Evolutionary conservation across 2,888 invertebrate genomes (phyloP), one percentile per base, ranked within the genome.

Genomic region (Malthinus flaveolus): DNA sequence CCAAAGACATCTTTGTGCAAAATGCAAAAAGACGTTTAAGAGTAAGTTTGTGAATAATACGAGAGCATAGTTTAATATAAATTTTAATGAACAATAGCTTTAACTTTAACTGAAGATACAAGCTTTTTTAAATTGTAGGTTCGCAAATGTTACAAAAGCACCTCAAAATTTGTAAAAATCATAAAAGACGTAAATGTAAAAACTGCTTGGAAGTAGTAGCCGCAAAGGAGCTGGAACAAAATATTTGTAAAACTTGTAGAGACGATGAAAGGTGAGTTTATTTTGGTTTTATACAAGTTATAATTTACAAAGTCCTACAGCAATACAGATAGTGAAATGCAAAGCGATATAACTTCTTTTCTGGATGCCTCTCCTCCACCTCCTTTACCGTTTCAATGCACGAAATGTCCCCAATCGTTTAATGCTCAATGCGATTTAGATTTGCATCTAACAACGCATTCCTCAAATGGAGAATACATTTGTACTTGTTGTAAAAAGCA

Each of bases 401-500:
- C 59, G 0, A 71, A 80, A 31, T 85, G 85, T 68, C 78, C 79
- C 7, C 75, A 80, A 9, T 72, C 75, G 1, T 84, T 83, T 65
- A 71, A 66, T n/a, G 77, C 79, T 0, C 78, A 81, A 61, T 74
- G 78, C 37, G 85, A 85, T 66, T 73, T 83, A 12, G 65, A 74
- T 31, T 71, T 85, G 36, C 85, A 85, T 66, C 68, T 73, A 1
- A 77, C 81, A 1, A 66, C 83, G 49, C 84, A 84, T 66, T 62
- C 64, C 1, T 71, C 73, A 32, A 76, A 74, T 3, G 75, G 73
- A 1, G 67, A 66, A 13, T 80, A 78, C 75, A 74, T 72, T 36
- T 85, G 85, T 66, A 75, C 73, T 33, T 72, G 78, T 61, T 85
- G 85, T 62, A 63, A 75, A 6, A 85, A 85, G 67, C 75, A 78